A percentile compares a stretch with the other conserved stretches of the same genome.
Conservation (phyloP, 1,140 invertebrate genomes). For the Drosophila nasuta region DNA sequence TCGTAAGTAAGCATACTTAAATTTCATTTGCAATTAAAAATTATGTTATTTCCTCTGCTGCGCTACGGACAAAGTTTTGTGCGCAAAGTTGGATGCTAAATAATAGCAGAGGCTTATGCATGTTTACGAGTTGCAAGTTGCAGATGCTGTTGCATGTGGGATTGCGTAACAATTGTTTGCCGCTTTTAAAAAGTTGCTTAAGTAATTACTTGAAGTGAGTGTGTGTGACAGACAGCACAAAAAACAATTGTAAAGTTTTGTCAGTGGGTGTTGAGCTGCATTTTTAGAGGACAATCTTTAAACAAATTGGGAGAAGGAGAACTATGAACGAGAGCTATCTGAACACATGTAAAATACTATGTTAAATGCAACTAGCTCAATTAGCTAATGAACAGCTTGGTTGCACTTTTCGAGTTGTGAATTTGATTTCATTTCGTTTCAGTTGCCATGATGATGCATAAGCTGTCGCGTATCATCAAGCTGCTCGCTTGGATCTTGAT, state of each 20-base stretch:
- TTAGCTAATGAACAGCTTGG: not conserved
- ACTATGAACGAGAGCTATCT: too few species aligned
- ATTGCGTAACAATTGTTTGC: not conserved
- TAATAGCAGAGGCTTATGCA: not conserved
- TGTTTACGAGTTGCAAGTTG: not conserved
- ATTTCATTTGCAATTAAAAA: not conserved
- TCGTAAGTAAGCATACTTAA: too few species aligned
- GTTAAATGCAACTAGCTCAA: not conserved
- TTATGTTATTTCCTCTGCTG: not conserved
- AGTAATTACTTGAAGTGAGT: conserved; percentile 1
- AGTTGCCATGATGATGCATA: conserved; percentile 29
- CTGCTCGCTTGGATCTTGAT: conserved; percentile 28
- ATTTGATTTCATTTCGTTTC: too few species aligned
- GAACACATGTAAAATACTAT: too few species aligned
- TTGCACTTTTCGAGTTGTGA: not conserved
- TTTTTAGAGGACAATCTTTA: too few species aligned
- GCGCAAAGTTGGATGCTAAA: too few species aligned
- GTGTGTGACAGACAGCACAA: not conserved
- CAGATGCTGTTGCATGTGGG: not conserved
- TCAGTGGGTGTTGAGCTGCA: not conserved
- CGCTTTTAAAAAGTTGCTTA: not conserved
- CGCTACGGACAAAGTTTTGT: not conserved
- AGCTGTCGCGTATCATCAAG: conserved; percentile 13
- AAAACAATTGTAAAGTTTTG: not conserved
- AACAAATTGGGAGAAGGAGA: too few species aligned